These are phyloP conservation scores for Prochilodus magdalenae DNA, from an alignment of 2,113 vertebrate genomes.

Conservation along the genomic window DNA sequence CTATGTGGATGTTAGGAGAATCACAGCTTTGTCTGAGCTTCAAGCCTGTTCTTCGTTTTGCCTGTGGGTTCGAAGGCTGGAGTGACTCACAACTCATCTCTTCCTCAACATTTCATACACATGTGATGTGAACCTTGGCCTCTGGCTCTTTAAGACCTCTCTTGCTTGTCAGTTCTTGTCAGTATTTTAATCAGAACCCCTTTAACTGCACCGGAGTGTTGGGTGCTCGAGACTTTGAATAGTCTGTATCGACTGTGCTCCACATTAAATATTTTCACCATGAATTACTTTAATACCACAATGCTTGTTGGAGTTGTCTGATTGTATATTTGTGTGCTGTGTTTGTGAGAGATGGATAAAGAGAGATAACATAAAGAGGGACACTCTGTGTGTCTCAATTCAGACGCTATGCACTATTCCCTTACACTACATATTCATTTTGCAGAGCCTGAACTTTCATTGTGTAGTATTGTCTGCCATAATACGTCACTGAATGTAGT, in stretches of 20 bases:
- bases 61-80: not conserved
- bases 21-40: conserved; percentile 8
- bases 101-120: conserved; percentile 22
- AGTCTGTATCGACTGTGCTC: conserved; percentile 36
- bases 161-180: conserved; percentile 27
- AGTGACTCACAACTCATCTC: conserved; percentile 28
- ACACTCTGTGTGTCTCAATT: not conserved
- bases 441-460: not conserved
- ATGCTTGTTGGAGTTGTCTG: not conserved
- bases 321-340: not conserved
- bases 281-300: conserved; percentile 27
- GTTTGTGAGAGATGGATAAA: not conserved
- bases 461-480: too few relatives aligned
- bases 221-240: conserved; percentile 34
- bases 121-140: conserved; percentile 27
- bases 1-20: conserved; percentile 14
- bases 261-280: conserved; percentile 39
- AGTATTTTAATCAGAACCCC: conserved; percentile 26
- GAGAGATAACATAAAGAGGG: not conserved
- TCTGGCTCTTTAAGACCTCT: conserved; percentile 18
- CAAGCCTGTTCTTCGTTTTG: conserved; percentile 11
- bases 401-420: not conserved
- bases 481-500: too few relatives aligned
- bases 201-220: conserved; percentile 31
- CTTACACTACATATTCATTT: not conserved